Evolutionary conservation across 1,140 invertebrate species (phyloP), one percentile per base, ranked within the genome.

Genomic region (Cylas formicarius): DNA sequence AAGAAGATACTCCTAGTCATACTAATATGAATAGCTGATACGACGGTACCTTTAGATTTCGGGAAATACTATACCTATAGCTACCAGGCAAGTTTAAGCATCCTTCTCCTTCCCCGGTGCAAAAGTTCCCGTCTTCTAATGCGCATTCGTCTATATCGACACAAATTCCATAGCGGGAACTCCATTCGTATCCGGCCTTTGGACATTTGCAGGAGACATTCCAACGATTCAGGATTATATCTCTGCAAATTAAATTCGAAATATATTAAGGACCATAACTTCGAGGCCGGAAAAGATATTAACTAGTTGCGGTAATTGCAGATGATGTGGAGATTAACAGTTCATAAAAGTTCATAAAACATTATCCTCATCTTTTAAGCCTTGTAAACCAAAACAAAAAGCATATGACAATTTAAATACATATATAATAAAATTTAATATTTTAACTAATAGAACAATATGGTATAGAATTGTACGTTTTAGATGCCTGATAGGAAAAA

Each of bases 91-190:
- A 47, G 64, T 81, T 81, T n/a, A 77, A 24, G 53, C 77, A 81
- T 32, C 56, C 60, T 56, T 78, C 58, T 0, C 58, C 55, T 24
- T 49, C 39, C 10, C 14, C 9, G 17, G 11, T 21, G 34, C 52
- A 53, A 24, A 20, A 33, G 32, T 47, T 32, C 1, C 50, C 47
- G 2, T 55, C 39, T 1, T 37, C 27, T n/a, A 67, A 49, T 0
- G 50, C 39, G 56, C 78, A 82, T 60, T 81, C 79, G 53, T 82
- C 71, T n/a, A 74, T 57, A 60, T 84, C 80, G 1, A 78, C 52
- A 45, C 80, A 82, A 13, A 76, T 62, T 9, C 75, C 73, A 51
- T 71, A 77, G 37, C 66, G 55, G 2, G 74, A 74, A 33, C 67
- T 72, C 76, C 76, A 80, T 39, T 64, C 58, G 58, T 70, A 73